Conservation (phyloP, 2,797 vertebrate species). For the Pangasius djambal region DNA sequence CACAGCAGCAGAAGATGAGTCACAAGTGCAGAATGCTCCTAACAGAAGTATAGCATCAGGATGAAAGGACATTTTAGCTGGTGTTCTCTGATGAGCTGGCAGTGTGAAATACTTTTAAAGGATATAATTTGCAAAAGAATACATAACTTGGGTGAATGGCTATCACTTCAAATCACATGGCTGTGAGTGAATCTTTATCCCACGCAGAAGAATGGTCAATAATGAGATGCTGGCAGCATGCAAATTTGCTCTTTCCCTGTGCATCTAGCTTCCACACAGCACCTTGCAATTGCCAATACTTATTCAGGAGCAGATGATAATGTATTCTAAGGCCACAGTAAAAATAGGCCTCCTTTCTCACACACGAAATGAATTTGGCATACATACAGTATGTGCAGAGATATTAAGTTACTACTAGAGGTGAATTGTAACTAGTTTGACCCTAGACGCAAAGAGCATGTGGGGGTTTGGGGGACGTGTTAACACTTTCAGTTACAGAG, state of each 20-base stretch:
- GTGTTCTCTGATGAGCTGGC: neutral
- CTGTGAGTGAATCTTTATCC: constrained; percentile 4
- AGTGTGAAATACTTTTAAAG: neutral
- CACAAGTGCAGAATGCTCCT: neutral
- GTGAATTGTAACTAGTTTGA: neutral
- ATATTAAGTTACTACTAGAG: constrained; percentile 16
- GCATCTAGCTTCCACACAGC: constrained; percentile 2
- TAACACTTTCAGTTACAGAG: constrained; percentile 21
- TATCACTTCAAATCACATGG: constrained; percentile 6
- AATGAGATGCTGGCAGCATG: constrained; percentile 24
- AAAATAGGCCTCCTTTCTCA: neutral
- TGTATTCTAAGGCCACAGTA: neutral
- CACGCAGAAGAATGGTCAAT: constrained; percentile 18
- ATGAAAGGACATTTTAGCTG: neutral
- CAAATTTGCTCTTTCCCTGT: constrained; percentile 13
- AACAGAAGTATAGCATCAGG: neutral
- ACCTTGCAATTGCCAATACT: neutral
- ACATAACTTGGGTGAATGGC: constrained; percentile 5
- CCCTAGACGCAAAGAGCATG: constrained; percentile 37
- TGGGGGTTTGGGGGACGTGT: constrained; percentile 6
- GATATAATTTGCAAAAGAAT: constrained; percentile 7
- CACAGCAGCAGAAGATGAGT: neutral
- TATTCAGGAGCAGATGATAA: constrained; percentile 27
- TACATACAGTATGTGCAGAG: neutral
- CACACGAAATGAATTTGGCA: constrained; percentile 6